Conservation (phyloP, 1,140 invertebrate species). For the Patella vulgata region DNA sequence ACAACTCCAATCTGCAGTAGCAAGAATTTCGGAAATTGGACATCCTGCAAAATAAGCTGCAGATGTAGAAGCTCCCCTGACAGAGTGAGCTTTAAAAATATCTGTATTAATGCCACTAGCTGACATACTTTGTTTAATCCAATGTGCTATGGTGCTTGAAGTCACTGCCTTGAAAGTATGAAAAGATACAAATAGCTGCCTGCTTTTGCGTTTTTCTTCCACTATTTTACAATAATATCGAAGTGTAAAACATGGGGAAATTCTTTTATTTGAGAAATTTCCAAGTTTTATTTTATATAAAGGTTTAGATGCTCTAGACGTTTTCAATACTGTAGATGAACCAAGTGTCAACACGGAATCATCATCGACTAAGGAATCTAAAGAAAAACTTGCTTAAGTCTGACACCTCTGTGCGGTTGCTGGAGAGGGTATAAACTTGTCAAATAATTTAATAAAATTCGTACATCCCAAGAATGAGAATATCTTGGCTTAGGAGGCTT, state of each 20-base stretch:
- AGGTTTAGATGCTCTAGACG: constrained; percentile 5
- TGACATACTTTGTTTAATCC: too few relatives aligned
- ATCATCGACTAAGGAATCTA: constrained; percentile 1
- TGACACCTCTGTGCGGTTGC: constrained; percentile 14
- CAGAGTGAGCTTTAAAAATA: too few relatives aligned
- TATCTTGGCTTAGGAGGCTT: constrained; percentile 7
- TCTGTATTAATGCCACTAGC: too few relatives aligned
- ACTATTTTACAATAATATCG: constrained; percentile 3
- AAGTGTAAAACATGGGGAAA: constrained; percentile 7
- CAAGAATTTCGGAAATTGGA: too few relatives aligned
- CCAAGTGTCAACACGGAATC: constrained; percentile 1
- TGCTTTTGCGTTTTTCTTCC: neutral
- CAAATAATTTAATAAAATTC: constrained; percentile 8
- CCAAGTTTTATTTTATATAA: neutral
- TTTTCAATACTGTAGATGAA: constrained; percentile 7
- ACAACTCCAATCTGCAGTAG: too few relatives aligned
- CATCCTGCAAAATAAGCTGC: too few relatives aligned
- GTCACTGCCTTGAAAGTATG: too few relatives aligned
- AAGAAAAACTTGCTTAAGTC: constrained; percentile 8
- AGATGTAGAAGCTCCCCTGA: too few relatives aligned
- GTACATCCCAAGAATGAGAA: constrained; percentile 13
- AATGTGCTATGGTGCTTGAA: too few relatives aligned
- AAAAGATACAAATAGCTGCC: constrained; percentile 4
- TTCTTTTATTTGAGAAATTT: constrained; percentile 6
- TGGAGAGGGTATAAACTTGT: constrained; percentile 6